Base-by-base conservation (phyloP, 1,140 invertebrate species). In the Atopsyche davidsoni region DNA sequence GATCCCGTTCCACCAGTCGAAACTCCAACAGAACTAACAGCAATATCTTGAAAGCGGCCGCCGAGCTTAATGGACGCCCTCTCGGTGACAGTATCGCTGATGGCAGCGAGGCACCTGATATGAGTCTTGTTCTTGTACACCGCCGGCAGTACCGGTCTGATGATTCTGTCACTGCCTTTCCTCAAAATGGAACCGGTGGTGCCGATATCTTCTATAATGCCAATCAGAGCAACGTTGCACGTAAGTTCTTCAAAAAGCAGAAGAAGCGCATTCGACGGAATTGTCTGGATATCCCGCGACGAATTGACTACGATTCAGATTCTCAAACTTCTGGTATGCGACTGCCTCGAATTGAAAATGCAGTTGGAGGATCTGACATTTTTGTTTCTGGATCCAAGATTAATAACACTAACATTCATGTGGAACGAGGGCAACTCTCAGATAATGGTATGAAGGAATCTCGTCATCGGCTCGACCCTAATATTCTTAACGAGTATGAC, bases 201-300 rank as follows among this genome's bases (percentile, higher is more conserved):
- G 82, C 85, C 0, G 84, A 91, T 59, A 79, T 89, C 66, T 96
- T 94, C 67, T 94, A 94, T 62, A 93, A 96, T 73, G 88, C 90
- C 0, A 86, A 89, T 62, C 92, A 96, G 66, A 93, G 89, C 64
- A 90, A 89, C 11, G 88, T 92, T 1, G 91, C 92, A 0, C 79
- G 89, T 52, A 92, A 90, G 60, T 94, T 93, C 67, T 94, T 94
- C 65, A 87, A 89, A 52, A 92, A 90, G 62, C 88, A 92, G 63
- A 78, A 84, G 17, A 77, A 85, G 41, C 76, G 89, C 54, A 81
- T 84, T 59, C 84, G 85, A 60, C 76, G 81, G 44, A 89, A 85
- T 64, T 88, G 87, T 64, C 69, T 89, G 18, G 82, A 83, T 54
- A 65, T 79, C 23, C 77, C 81, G 0, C 67, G 80, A 28, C 76